phyloP scores from a whole-genome alignment of 2,888 invertebrate genomes.

The Phytoseiulus persimilis region DNA sequence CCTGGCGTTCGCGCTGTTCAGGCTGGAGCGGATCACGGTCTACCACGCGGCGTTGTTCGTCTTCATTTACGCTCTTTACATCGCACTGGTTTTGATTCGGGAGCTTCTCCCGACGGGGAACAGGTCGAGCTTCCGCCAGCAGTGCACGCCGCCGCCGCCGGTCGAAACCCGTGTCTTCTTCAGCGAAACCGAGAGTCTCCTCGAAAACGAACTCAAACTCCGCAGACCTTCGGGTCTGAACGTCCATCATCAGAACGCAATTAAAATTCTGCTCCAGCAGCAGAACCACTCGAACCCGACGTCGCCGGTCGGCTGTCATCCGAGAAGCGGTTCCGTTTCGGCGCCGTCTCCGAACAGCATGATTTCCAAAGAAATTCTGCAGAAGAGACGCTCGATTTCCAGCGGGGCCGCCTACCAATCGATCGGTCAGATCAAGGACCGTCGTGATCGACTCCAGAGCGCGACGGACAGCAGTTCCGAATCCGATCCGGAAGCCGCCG shows the following conservation, averaged over 20 bases:
- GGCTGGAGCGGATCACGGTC: neutral
- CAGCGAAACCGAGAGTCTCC: slow-evolving; percentile 13
- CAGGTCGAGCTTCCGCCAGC: too few species aligned
- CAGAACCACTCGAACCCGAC: neutral
- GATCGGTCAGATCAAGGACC: neutral
- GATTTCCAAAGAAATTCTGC: neutral
- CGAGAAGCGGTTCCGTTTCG: slow-evolving; percentile 13
- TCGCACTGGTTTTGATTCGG: neutral
- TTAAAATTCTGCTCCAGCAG: slow-evolving; percentile 7
- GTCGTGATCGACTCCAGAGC: neutral
- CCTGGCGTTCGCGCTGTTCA: slow-evolving; percentile 13
- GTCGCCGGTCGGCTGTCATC: neutral
- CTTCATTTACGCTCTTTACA: neutral
- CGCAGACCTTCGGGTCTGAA: slow-evolving; percentile 23
- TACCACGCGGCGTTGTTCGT: neutral
- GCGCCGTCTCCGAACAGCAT: neutral
- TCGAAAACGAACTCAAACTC: neutral
- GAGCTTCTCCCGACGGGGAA: neutral
- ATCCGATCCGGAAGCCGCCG: neutral
- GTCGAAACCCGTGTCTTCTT: neutral
- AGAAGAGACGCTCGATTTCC: neutral
- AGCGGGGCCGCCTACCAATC: neutral
- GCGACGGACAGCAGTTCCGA: slow-evolving; percentile 14
- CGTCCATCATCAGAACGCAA: slow-evolving; percentile 27
- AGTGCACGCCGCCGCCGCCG: neutral